These are phyloP conservation scores for Squalus acanthias DNA, from an alignment of 2,797 vertebrate species.

Conservation along the genomic window DNA sequence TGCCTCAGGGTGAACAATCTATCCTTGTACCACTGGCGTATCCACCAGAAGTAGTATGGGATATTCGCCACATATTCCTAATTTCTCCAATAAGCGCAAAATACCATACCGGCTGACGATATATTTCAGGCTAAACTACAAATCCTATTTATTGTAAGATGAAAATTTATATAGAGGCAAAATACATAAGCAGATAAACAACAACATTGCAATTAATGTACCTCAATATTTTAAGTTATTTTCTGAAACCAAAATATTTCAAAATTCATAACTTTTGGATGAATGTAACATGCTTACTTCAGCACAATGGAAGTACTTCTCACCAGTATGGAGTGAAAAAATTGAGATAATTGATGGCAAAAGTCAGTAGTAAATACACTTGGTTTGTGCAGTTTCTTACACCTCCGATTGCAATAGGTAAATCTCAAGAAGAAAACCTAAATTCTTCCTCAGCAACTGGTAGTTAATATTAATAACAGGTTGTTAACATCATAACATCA, in stretches of 20 bases:
- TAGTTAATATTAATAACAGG: slow-evolving; percentile 5
- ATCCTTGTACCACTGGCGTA: neutral
- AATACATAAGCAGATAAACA: neutral
- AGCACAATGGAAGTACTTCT: neutral
- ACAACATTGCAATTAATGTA: neutral
- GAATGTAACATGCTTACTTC: neutral
- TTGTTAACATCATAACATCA: neutral
- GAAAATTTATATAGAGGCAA: neutral
- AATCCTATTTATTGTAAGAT: neutral
- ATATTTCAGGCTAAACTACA: neutral
- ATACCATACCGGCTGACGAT: neutral
- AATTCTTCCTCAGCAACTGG: neutral
- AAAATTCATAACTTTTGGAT: neutral
- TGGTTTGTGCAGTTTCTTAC: too few species aligned
- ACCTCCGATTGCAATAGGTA: neutral
- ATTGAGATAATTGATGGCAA: neutral
- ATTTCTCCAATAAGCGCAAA: neutral
- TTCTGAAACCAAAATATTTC: neutral
- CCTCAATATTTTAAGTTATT: neutral
- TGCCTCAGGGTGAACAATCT: neutral
- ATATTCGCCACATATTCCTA: neutral
- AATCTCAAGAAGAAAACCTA: neutral
- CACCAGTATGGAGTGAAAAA: neutral
- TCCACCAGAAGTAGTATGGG: neutral
- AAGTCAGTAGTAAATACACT: too few species aligned